These are phyloP conservation scores for Gari tellinella DNA, from an alignment of 2,888 invertebrate genomes.

Conservation along the genomic window DNA sequence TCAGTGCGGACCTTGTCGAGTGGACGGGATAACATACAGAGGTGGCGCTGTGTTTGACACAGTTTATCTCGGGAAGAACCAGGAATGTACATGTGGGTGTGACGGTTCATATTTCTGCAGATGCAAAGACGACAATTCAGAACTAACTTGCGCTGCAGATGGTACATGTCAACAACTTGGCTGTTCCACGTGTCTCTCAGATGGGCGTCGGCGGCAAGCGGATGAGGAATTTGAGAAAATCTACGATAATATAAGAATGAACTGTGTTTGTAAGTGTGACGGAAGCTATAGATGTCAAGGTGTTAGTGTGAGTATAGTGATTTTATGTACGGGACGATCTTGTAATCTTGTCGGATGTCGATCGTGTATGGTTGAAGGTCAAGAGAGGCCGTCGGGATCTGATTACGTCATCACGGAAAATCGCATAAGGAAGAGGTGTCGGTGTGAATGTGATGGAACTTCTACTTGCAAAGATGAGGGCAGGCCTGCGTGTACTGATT, in stretches of 20 bases:
- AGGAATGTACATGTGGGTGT: slow-evolving; percentile 55
- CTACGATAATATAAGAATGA: slow-evolving; percentile 47
- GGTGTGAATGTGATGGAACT: slow-evolving; percentile 74
- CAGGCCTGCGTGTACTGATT: slow-evolving; percentile 43
- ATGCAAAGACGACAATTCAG: slow-evolving; percentile 28
- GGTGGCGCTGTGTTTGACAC: slow-evolving; percentile 41
- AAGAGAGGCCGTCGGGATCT: slow-evolving; percentile 26
- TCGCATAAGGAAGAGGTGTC: slow-evolving; percentile 44
- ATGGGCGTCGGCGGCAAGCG: slow-evolving; percentile 61
- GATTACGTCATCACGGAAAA: slow-evolving; percentile 36
- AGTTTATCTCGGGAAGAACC: slow-evolving; percentile 28
- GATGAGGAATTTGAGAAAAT: slow-evolving; percentile 66
- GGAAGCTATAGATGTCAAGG: slow-evolving; percentile 77
- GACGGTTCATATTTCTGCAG: slow-evolving; percentile 54
- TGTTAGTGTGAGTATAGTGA: slow-evolving; percentile 40
- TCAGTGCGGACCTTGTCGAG: slow-evolving; percentile 35
- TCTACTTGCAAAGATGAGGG: slow-evolving; percentile 16
- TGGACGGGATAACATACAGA: slow-evolving; percentile 43
- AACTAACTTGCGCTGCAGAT: slow-evolving; percentile 27
- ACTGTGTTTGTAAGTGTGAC: slow-evolving; percentile 69
- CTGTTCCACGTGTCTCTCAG: slow-evolving; percentile 66
- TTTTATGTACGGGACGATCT: slow-evolving; percentile 35
- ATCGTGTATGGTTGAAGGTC: slow-evolving; percentile 53
- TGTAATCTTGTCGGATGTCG: slow-evolving; percentile 55
- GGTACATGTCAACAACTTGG: slow-evolving; percentile 50